phyloP scores from a whole-genome alignment of 2,888 invertebrate species.

The Hirtodrosophila histrioides region DNA sequence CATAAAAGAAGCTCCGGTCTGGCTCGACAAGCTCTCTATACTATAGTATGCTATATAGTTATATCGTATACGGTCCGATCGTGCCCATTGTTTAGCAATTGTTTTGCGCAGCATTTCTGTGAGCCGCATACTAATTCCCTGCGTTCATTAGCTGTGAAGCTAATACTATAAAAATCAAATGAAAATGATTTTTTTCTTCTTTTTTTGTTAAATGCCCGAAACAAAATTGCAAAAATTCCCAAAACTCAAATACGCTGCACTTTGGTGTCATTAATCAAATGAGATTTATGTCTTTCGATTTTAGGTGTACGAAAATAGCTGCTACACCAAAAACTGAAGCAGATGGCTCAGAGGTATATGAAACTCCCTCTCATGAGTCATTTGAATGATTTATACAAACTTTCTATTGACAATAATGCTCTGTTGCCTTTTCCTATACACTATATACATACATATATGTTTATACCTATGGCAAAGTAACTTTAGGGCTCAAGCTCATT shows the following conservation, averaged over 20 bases:
- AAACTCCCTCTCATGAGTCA: conserved; percentile 36
- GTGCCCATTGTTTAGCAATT: conserved; percentile 71
- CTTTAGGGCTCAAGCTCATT: conserved; percentile 54
- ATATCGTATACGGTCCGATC: conserved; percentile 57
- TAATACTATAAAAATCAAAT: conserved; percentile 55
- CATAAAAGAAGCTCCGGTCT: conserved; percentile 64
- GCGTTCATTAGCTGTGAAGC: conserved; percentile 31
- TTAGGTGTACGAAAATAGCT: conserved; percentile 7
- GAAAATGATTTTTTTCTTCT: conserved; percentile 47
- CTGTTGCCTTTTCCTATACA: conserved; percentile 33
- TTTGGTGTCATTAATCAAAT: conserved; percentile 54
- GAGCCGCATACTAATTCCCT: conserved; percentile 62
- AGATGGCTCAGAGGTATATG: conserved; percentile 4
- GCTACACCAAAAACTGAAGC: conserved; percentile 13
- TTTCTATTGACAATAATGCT: conserved; percentile 58
- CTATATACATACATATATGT: not conserved
- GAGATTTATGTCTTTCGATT: conserved; percentile 55
- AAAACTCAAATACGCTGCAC: conserved; percentile 45
- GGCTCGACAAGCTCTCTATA: conserved; percentile 21
- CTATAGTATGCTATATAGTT: conserved; percentile 3
- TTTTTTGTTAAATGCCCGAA: conserved; percentile 28
- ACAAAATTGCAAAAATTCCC: conserved; percentile 42
- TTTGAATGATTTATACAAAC: conserved; percentile 34
- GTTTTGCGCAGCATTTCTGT: conserved; percentile 68
- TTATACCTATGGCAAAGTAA: conserved; percentile 5